Evolutionary conservation across 2,797 vertebrate genomes (phyloP).

Genomic region (Brachyalestes nurse): DNA sequence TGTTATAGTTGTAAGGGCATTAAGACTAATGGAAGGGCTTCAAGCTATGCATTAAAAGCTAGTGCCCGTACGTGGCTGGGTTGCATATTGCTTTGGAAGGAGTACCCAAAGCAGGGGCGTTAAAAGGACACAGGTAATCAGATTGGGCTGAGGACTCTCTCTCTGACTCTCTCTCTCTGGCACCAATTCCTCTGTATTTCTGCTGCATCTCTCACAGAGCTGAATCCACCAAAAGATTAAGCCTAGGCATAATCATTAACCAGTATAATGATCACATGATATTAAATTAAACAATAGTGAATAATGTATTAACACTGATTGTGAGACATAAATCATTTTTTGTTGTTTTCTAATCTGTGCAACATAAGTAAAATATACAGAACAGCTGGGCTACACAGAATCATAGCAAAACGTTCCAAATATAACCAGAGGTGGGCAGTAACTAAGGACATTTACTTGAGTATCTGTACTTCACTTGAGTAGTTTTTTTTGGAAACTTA

Average conservation of each 20-base stretch:
- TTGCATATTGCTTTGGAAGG: constrained; percentile 35
- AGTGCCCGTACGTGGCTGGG: constrained; percentile 16
- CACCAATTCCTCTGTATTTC: background rate
- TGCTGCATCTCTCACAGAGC: background rate
- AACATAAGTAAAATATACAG: no score
- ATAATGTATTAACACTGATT: background rate
- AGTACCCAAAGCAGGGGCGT: constrained; percentile 26
- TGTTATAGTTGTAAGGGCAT: constrained; percentile 35
- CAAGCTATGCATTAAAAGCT: constrained; percentile 47
- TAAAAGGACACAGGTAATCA: constrained; percentile 36
- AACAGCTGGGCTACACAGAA: no score
- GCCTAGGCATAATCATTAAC: background rate
- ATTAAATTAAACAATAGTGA: background rate
- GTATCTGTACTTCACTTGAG: no score
- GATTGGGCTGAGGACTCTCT: constrained; percentile 11
- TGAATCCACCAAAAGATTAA: background rate
- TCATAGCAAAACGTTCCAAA: no score
- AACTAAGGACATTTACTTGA: no score
- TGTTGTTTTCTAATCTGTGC: no score
- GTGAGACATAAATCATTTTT: background rate
- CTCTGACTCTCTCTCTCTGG: constrained; percentile 8
- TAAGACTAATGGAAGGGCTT: constrained; percentile 48
- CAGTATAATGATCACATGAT: background rate
- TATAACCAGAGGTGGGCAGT: no score
- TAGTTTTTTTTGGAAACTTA: no score